These are phyloP conservation scores for Steatornis caripensis DNA, from an alignment of 2,113 vertebrate species.

Conservation along the genomic window DNA sequence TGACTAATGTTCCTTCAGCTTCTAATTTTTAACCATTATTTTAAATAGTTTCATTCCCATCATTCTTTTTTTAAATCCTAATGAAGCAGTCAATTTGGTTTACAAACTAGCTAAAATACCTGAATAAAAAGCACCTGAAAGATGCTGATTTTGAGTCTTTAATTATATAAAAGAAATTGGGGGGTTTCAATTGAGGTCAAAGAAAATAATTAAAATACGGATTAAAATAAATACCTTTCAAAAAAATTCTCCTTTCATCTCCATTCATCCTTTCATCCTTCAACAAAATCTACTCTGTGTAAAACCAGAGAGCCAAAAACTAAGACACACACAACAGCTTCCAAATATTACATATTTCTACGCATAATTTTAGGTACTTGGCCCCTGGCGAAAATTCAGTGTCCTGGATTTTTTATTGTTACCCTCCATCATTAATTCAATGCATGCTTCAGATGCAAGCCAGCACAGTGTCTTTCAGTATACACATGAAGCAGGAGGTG, in stretches of 20 bases:
- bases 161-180: background rate
- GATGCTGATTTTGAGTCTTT: background rate
- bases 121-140: background rate
- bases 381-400: background rate
- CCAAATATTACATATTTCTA: background rate
- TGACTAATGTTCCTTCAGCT: background rate
- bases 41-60: background rate
- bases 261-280: background rate
- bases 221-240: background rate
- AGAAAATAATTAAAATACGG: background rate
- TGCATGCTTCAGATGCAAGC: background rate
- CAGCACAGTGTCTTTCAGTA: background rate
- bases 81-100: background rate
- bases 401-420: background rate
- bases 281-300: background rate
- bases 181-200: background rate
- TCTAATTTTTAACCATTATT: background rate
- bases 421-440: background rate
- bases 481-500: background rate
- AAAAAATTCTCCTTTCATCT: background rate
- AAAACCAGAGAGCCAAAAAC: background rate
- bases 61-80: background rate
- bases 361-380: rapidly evolving
- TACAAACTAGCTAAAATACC: background rate
- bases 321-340: background rate